Conservation (phyloP, 1,140 invertebrate genomes). For the Neoseiulus cucumeris region DNA sequence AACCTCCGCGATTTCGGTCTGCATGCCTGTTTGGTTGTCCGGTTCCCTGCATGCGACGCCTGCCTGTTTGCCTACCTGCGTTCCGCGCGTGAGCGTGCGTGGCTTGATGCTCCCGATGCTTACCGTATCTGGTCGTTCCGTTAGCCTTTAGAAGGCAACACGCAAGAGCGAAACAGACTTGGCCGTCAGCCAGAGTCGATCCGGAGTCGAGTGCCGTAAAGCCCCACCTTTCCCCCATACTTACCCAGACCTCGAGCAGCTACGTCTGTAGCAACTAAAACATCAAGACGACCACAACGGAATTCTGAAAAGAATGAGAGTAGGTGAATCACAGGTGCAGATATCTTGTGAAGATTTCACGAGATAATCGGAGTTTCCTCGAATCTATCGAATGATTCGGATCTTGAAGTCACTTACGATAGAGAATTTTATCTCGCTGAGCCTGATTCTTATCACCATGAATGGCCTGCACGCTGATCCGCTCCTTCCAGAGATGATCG, state of each 20-base stretch:
- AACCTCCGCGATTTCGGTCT: too few species aligned
- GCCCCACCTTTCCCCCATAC: neutral
- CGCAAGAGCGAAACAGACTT: neutral
- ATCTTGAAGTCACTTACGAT: conserved; percentile 18
- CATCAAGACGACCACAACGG: conserved; percentile 40
- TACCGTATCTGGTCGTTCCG: too few species aligned
- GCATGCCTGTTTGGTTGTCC: too few species aligned
- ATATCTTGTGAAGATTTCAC: neutral
- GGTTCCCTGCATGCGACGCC: too few species aligned
- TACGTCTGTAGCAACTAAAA: conserved; percentile 72
- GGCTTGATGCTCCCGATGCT: too few species aligned
- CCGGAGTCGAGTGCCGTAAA: neutral
- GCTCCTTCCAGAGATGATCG: conserved; percentile 29
- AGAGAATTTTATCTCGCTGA: conserved; percentile 32
- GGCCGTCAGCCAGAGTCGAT: too few species aligned
- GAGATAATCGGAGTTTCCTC: neutral
- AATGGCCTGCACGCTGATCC: conserved; percentile 26
- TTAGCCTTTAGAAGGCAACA: neutral
- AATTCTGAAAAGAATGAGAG: conserved; percentile 45
- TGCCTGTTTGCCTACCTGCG: too few species aligned
- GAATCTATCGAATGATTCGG: neutral
- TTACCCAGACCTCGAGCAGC: conserved; percentile 58
- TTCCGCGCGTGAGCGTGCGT: too few species aligned
- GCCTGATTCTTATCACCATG: conserved; percentile 34
- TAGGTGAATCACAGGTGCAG: conserved; percentile 37